Percentiles rank a stretch among this genome's conserved stretches.
phyloP scores from a whole-genome alignment of 2,113 vertebrate species.

The Narcine bancroftii region DNA sequence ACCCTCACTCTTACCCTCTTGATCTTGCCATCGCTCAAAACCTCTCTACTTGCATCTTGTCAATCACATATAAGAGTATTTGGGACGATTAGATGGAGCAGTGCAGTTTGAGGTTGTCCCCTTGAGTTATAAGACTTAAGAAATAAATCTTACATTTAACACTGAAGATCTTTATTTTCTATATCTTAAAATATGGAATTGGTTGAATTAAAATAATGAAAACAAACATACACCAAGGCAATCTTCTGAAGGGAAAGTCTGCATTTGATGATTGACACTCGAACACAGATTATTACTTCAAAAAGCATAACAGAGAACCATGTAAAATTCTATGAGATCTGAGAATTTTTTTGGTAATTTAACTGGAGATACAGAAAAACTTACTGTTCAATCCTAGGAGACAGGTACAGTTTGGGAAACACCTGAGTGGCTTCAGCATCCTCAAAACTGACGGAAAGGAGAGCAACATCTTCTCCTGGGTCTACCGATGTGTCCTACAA shows the following conservation, averaged over 20 bases:
- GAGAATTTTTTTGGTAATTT: not conserved
- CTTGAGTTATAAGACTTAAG: not conserved
- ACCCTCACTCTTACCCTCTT: not conserved
- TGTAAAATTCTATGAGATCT: not conserved
- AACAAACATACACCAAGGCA: not conserved
- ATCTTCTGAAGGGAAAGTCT: not conserved
- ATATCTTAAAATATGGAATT: not conserved
- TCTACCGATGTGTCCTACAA: conserved; percentile 85
- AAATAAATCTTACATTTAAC: not conserved
- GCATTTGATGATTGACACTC: not conserved
- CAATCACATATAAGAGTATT: not conserved
- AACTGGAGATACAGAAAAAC: conserved; percentile 45
- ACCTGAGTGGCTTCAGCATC: conserved; percentile 96
- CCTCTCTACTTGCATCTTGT: not conserved
- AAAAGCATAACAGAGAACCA: conserved; percentile 8
- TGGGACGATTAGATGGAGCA: not conserved
- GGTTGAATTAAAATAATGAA: not conserved
- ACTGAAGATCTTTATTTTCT: not conserved
- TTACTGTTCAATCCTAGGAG: conserved; percentile 96
- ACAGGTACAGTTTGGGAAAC: conserved; percentile 90
- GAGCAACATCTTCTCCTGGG: conserved; percentile 90
- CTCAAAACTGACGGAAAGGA: conserved; percentile 92
- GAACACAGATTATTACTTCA: conserved; percentile 30
- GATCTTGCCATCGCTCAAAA: too few relatives aligned
- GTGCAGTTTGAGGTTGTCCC: not conserved